Evolutionary conservation across 2,113 vertebrate genomes (phyloP).

Genomic region (Erinaceus europaeus): DNA sequence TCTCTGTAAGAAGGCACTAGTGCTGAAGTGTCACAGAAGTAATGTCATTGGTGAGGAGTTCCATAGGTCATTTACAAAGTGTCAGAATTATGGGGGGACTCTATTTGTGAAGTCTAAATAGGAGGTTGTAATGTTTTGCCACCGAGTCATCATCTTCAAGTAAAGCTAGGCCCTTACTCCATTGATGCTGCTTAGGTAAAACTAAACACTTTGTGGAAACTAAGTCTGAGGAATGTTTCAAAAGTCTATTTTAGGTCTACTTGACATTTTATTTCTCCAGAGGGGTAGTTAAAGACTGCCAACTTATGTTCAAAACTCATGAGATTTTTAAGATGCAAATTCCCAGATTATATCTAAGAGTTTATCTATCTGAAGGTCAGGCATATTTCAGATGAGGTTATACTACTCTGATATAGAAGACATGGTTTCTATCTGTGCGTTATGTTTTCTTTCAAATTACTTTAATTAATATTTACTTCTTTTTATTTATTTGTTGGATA

Average conservation of each 20-base stretch:
- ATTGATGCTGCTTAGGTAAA: background rate
- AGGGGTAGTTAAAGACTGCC: background rate
- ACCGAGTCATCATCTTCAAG: background rate
- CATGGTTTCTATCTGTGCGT: no score
- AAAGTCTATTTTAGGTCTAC: background rate
- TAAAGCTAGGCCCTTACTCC: background rate
- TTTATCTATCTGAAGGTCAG: background rate
- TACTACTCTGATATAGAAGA: no score
- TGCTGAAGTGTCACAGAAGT: slow-evolving; percentile 2
- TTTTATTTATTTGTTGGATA: no score
- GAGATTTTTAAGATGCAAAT: background rate
- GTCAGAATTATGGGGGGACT: background rate
- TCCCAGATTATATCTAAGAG: background rate
- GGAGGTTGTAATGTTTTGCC: slow-evolving; percentile 8
- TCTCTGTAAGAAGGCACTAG: background rate
- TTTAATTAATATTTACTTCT: no score
- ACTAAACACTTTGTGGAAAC: background rate
- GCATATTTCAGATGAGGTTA: no score
- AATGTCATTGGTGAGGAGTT: background rate
- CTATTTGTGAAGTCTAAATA: background rate
- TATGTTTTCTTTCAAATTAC: no score
- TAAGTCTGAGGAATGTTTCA: background rate
- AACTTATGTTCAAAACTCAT: background rate
- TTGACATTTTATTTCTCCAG: background rate
- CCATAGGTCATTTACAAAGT: background rate